These are phyloP conservation scores for Craniophora ligustri DNA, from an alignment of 2,888 invertebrate genomes.

Conservation along the genomic window DNA sequence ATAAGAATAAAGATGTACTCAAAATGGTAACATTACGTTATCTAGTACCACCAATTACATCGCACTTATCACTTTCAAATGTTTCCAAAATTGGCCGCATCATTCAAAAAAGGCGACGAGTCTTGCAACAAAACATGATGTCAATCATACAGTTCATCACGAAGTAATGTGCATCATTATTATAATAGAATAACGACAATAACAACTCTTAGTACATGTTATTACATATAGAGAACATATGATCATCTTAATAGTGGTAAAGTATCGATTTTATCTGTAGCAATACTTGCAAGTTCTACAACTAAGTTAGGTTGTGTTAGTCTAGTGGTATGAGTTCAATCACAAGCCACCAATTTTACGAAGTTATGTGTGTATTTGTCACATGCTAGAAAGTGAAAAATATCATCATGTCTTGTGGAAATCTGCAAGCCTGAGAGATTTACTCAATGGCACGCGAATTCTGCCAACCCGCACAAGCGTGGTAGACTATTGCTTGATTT, in stretches of 20 bases:
- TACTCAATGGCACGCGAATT: too few relatives aligned
- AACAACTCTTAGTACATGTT: slow-evolving; percentile 25
- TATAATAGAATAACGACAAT: slow-evolving; percentile 25
- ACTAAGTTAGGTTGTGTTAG: slow-evolving; percentile 1
- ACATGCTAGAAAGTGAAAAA: too few relatives aligned
- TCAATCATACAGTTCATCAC: slow-evolving; percentile 25
- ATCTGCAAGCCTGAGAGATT: too few relatives aligned
- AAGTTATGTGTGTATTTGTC: too few relatives aligned
- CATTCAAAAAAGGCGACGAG: neutral
- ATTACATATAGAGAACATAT: slow-evolving; percentile 27
- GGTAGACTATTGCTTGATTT: too few relatives aligned
- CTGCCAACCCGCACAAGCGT: too few relatives aligned
- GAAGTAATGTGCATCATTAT: slow-evolving; percentile 24
- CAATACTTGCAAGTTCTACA: slow-evolving; percentile 10
- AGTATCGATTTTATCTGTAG: slow-evolving; percentile 24
- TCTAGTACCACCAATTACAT: neutral
- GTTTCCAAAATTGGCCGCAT: neutral
- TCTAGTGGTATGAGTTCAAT: too few relatives aligned
- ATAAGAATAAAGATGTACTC: neutral
- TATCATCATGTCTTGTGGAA: too few relatives aligned
- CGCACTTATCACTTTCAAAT: neutral
- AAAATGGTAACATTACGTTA: neutral
- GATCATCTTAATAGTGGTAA: slow-evolving; percentile 19
- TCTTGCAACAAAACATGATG: slow-evolving; percentile 6
- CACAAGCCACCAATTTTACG: too few relatives aligned